Base-by-base conservation (phyloP, 2,888 invertebrate species). In the Caenorhabditis plicata region DNA sequence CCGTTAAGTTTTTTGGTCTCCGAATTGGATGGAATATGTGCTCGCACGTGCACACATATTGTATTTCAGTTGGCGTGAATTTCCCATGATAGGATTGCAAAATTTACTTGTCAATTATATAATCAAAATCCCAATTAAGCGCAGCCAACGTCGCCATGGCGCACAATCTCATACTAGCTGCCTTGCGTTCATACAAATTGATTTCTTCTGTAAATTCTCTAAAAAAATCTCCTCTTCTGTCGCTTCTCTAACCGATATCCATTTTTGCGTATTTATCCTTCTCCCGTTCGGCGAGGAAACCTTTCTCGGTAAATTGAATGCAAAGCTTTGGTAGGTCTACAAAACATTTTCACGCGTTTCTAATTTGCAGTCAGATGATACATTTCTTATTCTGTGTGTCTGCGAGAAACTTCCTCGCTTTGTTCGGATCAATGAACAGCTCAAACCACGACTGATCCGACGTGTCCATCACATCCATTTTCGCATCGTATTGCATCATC, bases 111-210 rank as follows among this genome's bases (percentile, higher is more conserved):
- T 68, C 60, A 31, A 68, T 45, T 23, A 68, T 52, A 36, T 42
- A 58, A 4, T 64, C 57, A 27, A 63, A 60, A 52, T 64, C 65
- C 67, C 67, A 73, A 27, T 67, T 50, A 17, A 68, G 26, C 2
- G 71, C 62, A 2, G 73, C 61, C 46, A 71, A 52, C n/a, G 65
- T 62, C 2, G 73, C 60, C 51, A 68, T 49, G 4, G 68, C 58
- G 40, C 69, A 71, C 19, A 73, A 44, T 51, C 71, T 58, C 43
- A 68, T 64, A 45, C 64, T 65, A 7, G 68, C 60, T 3, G 62
- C 35, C 42, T 73, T 73, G 4, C 66, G 44, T 31, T 66, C 57
- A 23, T 48, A 51, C 25, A 63, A 54, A 23, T 50, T 46, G 5
- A 68, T 35, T 29, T 71, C 71, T 23, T 73, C 72, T 49, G 50